A percentile compares a stretch with the other conserved stretches of the same genome.
Evolutionary conservation across 2,113 vertebrate species (phyloP).

Genomic region (Coracopsis vasa): DNA sequence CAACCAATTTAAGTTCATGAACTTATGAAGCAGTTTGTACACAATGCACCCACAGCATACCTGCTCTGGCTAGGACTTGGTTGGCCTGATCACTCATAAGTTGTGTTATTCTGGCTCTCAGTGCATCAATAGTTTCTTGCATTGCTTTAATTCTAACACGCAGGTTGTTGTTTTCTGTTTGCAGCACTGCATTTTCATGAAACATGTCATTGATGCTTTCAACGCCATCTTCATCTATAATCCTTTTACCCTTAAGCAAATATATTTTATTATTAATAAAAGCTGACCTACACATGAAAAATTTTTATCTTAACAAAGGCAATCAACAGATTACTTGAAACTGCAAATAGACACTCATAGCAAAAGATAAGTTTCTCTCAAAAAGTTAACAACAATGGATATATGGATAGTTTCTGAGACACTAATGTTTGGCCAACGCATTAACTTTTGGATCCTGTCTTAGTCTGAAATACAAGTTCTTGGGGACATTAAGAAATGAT

Average conservation of each 20-base stretch:
- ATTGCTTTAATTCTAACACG: slow-evolving; percentile 96
- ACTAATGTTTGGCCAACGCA: background rate
- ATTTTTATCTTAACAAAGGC: background rate
- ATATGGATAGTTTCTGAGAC: background rate
- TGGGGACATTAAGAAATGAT: background rate
- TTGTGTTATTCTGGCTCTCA: slow-evolving; percentile 88
- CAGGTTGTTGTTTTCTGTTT: slow-evolving; percentile 95
- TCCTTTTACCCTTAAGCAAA: slow-evolving; percentile 87
- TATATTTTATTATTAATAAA: background rate
- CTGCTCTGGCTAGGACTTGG: slow-evolving; percentile 86
- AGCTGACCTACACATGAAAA: background rate
- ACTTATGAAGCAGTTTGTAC: background rate
- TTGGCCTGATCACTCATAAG: slow-evolving; percentile 91
- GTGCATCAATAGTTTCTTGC: slow-evolving; percentile 93
- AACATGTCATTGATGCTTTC: slow-evolving; percentile 98
- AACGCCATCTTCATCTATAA: slow-evolving; percentile 92
- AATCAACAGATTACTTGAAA: background rate
- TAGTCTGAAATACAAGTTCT: background rate
- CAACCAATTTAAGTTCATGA: background rate
- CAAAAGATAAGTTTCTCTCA: background rate
- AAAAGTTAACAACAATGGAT: background rate
- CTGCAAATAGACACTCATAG: background rate
- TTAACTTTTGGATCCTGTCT: background rate
- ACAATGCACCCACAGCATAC: slow-evolving; percentile 41
- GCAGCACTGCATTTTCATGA: slow-evolving; percentile 96